Evolutionary conservation across 1,140 invertebrate genomes (phyloP), one percentile per base, ranked within the genome.

Genomic region (Nixonia krombeini): DNA sequence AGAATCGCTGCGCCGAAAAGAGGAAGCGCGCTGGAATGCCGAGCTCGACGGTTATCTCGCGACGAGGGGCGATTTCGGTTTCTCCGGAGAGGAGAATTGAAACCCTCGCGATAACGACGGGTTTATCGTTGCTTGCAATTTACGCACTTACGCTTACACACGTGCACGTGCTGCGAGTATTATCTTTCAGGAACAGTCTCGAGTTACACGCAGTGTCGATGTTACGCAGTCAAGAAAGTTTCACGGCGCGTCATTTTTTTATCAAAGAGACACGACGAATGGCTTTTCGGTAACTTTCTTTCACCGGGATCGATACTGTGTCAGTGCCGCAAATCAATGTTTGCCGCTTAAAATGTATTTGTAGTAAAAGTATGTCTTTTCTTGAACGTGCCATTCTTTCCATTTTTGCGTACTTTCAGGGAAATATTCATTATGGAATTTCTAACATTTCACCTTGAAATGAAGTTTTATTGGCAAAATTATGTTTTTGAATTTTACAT

Each of bases 101-200:
- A 40, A 40, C 37, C 16, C 18, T 9, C 18, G 15, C 8, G 37
- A 29, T 40, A 40, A 45, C 15, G 12, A 8, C 4, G 12, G 16
- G 16, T 28, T 38, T 51, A 51, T 51, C 25, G 37, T n/a, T 5
- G 7, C 4, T 8, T 13, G 31, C 16, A 40, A 40, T 40, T 51
- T 51, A 51, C 47, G 47, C 47, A 51, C 37, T 40, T 51, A 10
- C 16, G 37, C 9, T n/a, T 26, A n/a, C 18, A 40, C 47, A n/a
- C 18, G 26, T 35, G 47, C 47, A 51, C 47, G 47, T 51, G 47
- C 47, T 47, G 16, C 25, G 6, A n/a, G 47, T 51, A 51, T 51
- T 29, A 51, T 51, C 35, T 51, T 51, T 12, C 35, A 37, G 37
- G 13, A 40, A 38, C 21, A 17, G 9, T 28, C 47, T 51, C 47